phyloP scores from a whole-genome alignment of 2,113 vertebrate genomes.

The Zingel zingel region DNA sequence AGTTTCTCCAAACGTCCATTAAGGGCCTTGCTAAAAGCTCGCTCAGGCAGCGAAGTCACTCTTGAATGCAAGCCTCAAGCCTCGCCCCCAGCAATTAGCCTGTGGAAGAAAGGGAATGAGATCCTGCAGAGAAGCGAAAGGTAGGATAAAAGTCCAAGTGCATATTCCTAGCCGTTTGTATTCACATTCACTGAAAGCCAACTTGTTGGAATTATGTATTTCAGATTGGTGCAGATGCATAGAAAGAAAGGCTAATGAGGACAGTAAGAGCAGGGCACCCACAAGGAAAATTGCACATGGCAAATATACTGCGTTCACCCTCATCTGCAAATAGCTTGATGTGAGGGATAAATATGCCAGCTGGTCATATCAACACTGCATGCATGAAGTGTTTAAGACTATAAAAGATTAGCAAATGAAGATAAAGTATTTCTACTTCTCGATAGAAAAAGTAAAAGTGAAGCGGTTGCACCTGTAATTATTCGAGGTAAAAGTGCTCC shows the following conservation, averaged over 20 bases:
- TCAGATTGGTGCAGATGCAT: conserved; percentile 67
- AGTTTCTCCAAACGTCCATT: conserved; percentile 92
- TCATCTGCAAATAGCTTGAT: conserved; percentile 41
- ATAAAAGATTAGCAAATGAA: conserved; percentile 50
- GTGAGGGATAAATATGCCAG: conserved; percentile 37
- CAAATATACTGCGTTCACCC: conserved; percentile 26
- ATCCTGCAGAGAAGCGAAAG: conserved; percentile 89
- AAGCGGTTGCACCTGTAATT: conserved; percentile 39
- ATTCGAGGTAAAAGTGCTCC: not conserved
- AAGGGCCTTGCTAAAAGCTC: conserved; percentile 89
- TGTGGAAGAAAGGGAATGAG: conserved; percentile 92
- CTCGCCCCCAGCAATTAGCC: conserved; percentile 89
- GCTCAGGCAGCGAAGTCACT: conserved; percentile 90
- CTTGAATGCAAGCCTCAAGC: conserved; percentile 94
- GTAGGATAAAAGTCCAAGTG: conserved; percentile 81
- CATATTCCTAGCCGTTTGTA: conserved; percentile 54
- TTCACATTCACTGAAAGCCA: conserved; percentile 37
- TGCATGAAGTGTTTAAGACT: conserved; percentile 39
- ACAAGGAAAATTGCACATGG: conserved; percentile 48
- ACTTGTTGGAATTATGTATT: conserved; percentile 61
- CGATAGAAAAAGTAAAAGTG: conserved; percentile 3
- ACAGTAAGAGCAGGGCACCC: conserved; percentile 25
- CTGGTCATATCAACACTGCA: conserved; percentile 22
- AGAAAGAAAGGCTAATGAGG: conserved; percentile 68
- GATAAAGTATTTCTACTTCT: not conserved